These are phyloP conservation scores for Cerceris ruficornis DNA, from an alignment of 2,888 invertebrate species.

Conservation along the genomic window DNA sequence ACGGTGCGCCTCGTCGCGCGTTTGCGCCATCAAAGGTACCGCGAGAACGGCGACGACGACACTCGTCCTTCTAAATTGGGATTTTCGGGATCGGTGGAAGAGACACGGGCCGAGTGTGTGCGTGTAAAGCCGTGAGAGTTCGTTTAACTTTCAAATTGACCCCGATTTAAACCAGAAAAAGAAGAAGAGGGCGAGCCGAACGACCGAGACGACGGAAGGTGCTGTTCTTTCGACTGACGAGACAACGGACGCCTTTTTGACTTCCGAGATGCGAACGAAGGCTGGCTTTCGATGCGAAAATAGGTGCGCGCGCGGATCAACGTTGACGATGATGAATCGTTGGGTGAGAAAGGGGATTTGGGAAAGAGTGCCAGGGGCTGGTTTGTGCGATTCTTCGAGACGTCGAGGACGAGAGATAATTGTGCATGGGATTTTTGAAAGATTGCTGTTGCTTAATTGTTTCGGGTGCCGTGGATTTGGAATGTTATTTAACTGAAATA, in stretches of 20 bases:
- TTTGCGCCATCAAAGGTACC: slow-evolving; percentile 46
- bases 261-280: too few relatives aligned
- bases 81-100: slow-evolving; percentile 35
- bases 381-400: too few relatives aligned
- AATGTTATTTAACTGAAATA: too few relatives aligned
- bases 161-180: slow-evolving; percentile 65
- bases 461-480: too few relatives aligned
- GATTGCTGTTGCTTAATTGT: too few relatives aligned
- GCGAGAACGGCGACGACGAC: slow-evolving; percentile 17
- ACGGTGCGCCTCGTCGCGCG: slow-evolving; percentile 11
- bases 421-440: too few relatives aligned
- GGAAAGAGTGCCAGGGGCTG: too few relatives aligned
- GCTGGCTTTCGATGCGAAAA: too few relatives aligned
- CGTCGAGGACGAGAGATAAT: too few relatives aligned
- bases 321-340: too few relatives aligned
- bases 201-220: slow-evolving; percentile 28
- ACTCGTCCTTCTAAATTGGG: slow-evolving; percentile 56
- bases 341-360: too few relatives aligned
- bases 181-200: slow-evolving; percentile 12
- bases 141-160: slow-evolving; percentile 69
- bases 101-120: neutral
- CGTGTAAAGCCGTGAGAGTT: slow-evolving; percentile 42
- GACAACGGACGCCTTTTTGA: neutral
- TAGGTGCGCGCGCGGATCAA: too few relatives aligned
- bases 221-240: slow-evolving; percentile 7